phyloP scores from a whole-genome alignment of 1,140 invertebrate species.

The Phortica variegata region DNA sequence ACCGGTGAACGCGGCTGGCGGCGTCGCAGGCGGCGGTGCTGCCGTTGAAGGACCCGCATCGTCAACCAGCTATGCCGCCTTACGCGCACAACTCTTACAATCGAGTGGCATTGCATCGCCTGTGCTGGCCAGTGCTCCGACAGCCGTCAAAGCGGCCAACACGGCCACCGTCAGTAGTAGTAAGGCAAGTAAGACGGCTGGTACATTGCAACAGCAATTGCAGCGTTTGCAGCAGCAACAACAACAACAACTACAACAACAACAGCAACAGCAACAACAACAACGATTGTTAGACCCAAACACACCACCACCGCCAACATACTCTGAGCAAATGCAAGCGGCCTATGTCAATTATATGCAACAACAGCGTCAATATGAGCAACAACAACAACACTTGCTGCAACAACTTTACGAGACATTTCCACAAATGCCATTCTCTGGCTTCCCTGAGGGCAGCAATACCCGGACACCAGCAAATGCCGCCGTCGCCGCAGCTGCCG shows the following conservation, averaged over 20 bases:
- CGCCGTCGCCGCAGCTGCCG: neutral
- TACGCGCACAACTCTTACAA: too few species aligned
- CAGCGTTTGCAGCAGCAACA: constrained; percentile 8
- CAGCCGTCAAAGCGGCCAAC: too few species aligned
- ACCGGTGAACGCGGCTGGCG: too few species aligned
- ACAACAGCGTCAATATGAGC: constrained; percentile 33
- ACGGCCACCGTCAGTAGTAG: too few species aligned
- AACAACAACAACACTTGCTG: constrained; percentile 41
- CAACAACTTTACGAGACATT: constrained; percentile 29
- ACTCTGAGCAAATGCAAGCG: constrained; percentile 42
- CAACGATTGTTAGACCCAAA: neutral
- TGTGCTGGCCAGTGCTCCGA: too few species aligned
- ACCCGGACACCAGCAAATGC: neutral
- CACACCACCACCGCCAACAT: constrained; percentile 17
- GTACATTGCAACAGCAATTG: constrained; percentile 15
- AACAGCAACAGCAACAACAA: neutral
- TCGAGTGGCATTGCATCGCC: too few species aligned
- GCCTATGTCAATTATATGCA: constrained; percentile 39
- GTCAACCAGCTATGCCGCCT: too few species aligned
- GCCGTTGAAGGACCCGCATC: too few species aligned
- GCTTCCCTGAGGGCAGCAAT: neutral
- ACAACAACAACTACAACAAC: constrained; percentile 5
- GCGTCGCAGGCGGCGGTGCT: too few species aligned
- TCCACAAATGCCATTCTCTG: neutral
- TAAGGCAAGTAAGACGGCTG: too few species aligned